Conservation (phyloP, 2,113 vertebrate species). For the Macaca nemestrina region DNA sequence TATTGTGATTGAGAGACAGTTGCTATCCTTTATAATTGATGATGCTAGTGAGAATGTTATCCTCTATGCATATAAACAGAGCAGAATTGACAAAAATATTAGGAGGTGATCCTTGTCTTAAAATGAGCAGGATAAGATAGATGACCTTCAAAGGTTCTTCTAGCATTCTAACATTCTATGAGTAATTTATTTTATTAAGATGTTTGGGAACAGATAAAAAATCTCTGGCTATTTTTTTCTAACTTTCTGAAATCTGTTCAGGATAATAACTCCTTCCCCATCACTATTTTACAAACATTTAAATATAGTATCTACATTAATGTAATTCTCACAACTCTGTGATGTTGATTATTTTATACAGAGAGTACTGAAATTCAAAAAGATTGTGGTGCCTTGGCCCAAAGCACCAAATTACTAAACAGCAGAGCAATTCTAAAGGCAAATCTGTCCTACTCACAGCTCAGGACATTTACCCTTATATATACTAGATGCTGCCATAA, state of each 20-base stretch:
- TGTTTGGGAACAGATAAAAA: not conserved
- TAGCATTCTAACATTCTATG: not conserved
- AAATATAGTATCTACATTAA: slow-evolving; percentile 2
- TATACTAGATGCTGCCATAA: not conserved
- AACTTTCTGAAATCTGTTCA: slow-evolving; percentile 28
- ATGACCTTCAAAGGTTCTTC: not conserved
- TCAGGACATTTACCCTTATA: not conserved
- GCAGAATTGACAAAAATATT: not conserved
- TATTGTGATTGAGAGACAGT: not conserved
- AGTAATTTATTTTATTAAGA: not conserved
- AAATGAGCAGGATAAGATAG: not conserved
- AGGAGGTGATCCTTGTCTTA: not conserved
- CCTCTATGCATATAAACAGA: not conserved
- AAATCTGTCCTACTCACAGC: not conserved
- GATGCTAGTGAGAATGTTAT: not conserved
- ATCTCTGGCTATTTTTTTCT: not conserved
- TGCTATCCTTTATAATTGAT: not conserved
- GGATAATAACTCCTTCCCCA: not conserved
- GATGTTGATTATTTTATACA: not conserved
- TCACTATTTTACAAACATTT: not conserved
- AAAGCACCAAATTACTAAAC: not conserved
- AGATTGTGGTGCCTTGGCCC: not conserved
- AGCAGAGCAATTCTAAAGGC: not conserved
- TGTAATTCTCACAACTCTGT: not conserved
- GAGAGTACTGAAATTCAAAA: not conserved